phyloP scores from a whole-genome alignment of 2,797 vertebrate genomes.

The Danio aesculapii region DNA sequence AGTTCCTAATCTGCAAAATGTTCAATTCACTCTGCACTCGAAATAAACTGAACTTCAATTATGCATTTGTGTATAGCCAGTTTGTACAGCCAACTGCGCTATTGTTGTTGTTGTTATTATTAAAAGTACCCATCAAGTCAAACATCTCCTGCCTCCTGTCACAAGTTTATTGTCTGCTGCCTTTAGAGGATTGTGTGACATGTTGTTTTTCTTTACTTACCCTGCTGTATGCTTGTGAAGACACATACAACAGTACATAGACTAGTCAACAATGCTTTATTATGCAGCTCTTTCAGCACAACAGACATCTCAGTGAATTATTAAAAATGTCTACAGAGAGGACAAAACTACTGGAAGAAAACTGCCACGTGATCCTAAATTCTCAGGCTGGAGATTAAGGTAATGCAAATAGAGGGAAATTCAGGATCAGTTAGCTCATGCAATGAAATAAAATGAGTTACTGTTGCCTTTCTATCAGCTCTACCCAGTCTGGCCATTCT shows the following conservation, averaged over 20 bases:
- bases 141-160: background rate
- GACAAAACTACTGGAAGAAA: background rate
- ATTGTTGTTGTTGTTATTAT: background rate
- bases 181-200: background rate
- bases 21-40: background rate
- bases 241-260: conserved; percentile 11
- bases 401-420: background rate
- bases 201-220: conserved; percentile 4
- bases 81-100: background rate
- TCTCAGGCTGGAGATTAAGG: background rate
- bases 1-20: background rate
- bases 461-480: no score
- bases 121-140: background rate
- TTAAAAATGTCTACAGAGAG: conserved; percentile 22
- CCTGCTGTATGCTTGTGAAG: conserved; percentile 6
- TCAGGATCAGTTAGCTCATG: background rate
- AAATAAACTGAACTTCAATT: background rate
- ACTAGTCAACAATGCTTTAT: conserved; percentile 21
- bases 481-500: no score
- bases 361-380: background rate
- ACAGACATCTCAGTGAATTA: conserved; percentile 13
- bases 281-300: conserved; percentile 11
- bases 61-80: background rate
- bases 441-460: background rate
- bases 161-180: background rate